A percentile compares a stretch with the other conserved stretches of the same genome.
Evolutionary conservation across 2,113 vertebrate genomes (phyloP).

Genomic region (Hoplias malabaricus): DNA sequence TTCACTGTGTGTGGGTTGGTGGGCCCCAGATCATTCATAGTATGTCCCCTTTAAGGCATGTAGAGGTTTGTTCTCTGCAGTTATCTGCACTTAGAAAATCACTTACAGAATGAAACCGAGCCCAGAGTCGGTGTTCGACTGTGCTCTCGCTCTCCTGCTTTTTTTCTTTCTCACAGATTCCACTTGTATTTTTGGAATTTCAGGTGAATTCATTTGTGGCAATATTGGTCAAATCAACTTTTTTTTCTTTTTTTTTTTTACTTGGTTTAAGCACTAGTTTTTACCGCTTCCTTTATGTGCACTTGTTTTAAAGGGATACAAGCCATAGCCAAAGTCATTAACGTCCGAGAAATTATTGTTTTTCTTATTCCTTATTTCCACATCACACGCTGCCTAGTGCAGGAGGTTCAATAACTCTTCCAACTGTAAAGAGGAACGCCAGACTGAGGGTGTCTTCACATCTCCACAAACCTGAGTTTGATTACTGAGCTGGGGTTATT

Average conservation of each 20-base stretch:
- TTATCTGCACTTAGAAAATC: too few species aligned
- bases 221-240: slow-evolving; percentile 76
- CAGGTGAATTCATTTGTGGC: slow-evolving; percentile 94
- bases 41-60: too few species aligned
- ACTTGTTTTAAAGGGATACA: slow-evolving; percentile 79
- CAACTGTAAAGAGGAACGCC: background rate
- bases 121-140: too few species aligned
- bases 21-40: too few species aligned
- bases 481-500: background rate
- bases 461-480: background rate
- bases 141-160: too few species aligned
- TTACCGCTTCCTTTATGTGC: slow-evolving; percentile 31
- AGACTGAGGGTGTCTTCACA: slow-evolving; percentile 30
- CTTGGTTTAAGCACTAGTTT: slow-evolving; percentile 57
- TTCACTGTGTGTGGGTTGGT: too few species aligned
- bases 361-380: slow-evolving; percentile 73
- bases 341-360: slow-evolving; percentile 79
- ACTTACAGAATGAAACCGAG: too few species aligned
- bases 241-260: too few species aligned
- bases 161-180: too few species aligned
- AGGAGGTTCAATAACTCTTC: background rate
- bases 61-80: too few species aligned
- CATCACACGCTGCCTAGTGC: background rate
- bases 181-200: slow-evolving; percentile 85
- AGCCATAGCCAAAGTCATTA: slow-evolving; percentile 80